Base-by-base conservation (phyloP, 2,888 invertebrate species). In the Hydrotaea cyrtoneurina region DNA sequence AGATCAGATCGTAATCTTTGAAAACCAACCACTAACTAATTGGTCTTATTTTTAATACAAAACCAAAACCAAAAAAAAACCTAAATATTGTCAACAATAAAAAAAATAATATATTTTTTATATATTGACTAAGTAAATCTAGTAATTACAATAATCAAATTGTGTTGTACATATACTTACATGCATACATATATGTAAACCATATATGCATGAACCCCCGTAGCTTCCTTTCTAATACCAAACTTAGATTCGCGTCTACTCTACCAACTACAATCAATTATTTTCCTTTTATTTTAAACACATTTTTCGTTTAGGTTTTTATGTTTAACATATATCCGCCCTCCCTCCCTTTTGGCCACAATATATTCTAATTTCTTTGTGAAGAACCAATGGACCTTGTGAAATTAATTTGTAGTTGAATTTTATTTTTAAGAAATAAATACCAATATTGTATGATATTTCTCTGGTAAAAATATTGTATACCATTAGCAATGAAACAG, bases 101-200 rank as follows among this genome's bases (percentile, higher is more conserved):
- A n/a, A 53, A 53, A 76, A 66, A 80, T 46, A 80, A 78, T 85
- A 82, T 82, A 75, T 85, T 84, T 59, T 84, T 85, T 85, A 82
- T 84, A 80, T 77, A 84, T 79, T 73, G 76, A 80, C 62, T 55
- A 83, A 83, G 66, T 55, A 77, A 72, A 77, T 64, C 55, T 76
- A 83, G 53, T 71, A 53, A 62, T 31, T 19, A 55, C 15, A 66
- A 21, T 53, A 46, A 55, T 50, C 17, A 59, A n/a, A 26, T 36
- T 43, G 21, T 69, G 43, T 55, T 84, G 78, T 81, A 78, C 72
- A 84, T 84, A 81, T 81, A 69, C 31, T 31, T 66, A 39, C 19
- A 66, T 46, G 3, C 46, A n/a, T n/a, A n/a, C 7, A 31, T 31
- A 31, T 31, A 31, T 7, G 7, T 7, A 31, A 31, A 31, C 31